Percentiles rank a stretch among this genome's conserved stretches.
phyloP scores from a whole-genome alignment of 2,888 invertebrate species.

The Apamea monoglypha region DNA sequence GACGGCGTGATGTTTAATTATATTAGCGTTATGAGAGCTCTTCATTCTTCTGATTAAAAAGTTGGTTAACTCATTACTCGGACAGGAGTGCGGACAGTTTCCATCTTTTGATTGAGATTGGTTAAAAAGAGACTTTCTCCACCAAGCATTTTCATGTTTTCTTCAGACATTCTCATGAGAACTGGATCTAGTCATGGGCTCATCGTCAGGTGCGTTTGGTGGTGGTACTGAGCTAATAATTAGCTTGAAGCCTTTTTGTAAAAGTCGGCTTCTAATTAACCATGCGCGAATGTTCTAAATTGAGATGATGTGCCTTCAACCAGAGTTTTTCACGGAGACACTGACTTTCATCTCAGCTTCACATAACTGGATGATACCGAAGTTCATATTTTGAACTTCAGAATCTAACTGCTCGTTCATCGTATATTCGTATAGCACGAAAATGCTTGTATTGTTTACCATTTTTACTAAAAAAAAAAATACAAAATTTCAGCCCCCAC shows the following conservation, averaged over 20 bases:
- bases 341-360: not conserved
- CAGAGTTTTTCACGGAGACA: not conserved
- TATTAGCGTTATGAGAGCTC: conserved; percentile 33
- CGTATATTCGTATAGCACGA: not conserved
- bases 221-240: not conserved
- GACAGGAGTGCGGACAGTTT: conserved; percentile 12
- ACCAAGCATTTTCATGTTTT: not conserved
- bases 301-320: not conserved
- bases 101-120: conserved; percentile 4
- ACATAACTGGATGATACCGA: not conserved
- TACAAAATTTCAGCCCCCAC: not conserved
- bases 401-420: not conserved
- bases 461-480: conserved; percentile 1
- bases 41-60: conserved; percentile 38
- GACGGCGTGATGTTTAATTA: conserved; percentile 28
- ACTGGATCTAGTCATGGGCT: not conserved
- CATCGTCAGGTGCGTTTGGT: not conserved
- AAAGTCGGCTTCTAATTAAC: not conserved
- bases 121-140: not conserved
- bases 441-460: not conserved
- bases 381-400: not conserved
- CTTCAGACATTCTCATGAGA: not conserved
- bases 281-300: not conserved
- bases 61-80: conserved; percentile 15
- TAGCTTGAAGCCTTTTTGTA: not conserved